phyloP scores from a whole-genome alignment of 2,888 invertebrate genomes.

The Rhogogaster chlorosoma region DNA sequence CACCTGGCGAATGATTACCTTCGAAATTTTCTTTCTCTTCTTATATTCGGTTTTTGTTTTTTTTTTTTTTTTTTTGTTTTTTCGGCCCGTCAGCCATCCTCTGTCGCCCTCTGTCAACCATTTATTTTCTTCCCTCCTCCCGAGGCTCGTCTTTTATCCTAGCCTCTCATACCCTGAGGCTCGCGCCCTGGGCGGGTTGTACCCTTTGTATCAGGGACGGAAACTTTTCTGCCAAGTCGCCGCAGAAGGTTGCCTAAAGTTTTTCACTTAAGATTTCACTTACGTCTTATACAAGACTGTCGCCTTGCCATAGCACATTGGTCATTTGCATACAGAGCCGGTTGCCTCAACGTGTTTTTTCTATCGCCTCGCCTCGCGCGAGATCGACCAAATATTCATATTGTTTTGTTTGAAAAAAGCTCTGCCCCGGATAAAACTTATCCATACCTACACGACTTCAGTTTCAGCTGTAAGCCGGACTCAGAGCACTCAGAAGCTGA shows the following conservation, averaged over 20 bases:
- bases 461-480: background rate
- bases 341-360: background rate
- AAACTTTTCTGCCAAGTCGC: constrained; percentile 38
- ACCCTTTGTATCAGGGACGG: constrained; percentile 43
- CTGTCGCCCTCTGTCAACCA: constrained; percentile 36
- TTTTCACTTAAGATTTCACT: constrained; percentile 51
- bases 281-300: constrained; percentile 23
- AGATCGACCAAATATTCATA: constrained; percentile 7
- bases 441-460: background rate
- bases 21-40: background rate
- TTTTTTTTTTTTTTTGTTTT: background rate
- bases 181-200: background rate
- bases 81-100: background rate
- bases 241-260: constrained; percentile 42
- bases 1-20: background rate
- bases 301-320: constrained; percentile 14
- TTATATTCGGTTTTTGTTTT: background rate
- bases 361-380: background rate
- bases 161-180: constrained; percentile 28
- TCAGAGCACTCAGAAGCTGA: background rate
- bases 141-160: background rate
- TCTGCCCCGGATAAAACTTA: background rate
- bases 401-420: background rate
- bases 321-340: constrained; percentile 45
- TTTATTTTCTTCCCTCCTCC: background rate